phyloP scores from a whole-genome alignment of 2,797 vertebrate species.

The Sebastes goodei region DNA sequence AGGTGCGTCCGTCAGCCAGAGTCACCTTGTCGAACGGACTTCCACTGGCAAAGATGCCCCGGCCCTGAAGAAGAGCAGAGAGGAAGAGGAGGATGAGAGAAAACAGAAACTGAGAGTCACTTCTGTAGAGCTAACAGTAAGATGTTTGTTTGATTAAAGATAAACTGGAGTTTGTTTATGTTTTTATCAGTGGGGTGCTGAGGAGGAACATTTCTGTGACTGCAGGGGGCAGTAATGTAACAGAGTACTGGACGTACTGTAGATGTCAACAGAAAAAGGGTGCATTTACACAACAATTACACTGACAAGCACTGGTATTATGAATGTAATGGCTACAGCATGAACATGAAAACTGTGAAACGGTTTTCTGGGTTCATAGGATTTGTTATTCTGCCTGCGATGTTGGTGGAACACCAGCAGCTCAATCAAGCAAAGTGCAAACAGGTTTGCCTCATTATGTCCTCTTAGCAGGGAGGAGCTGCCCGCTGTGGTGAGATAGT shows the following conservation, averaged over 20 bases:
- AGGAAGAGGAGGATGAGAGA: background rate
- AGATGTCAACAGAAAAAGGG: background rate
- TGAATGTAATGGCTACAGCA: background rate
- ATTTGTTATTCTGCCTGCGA: too few species aligned
- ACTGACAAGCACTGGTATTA: background rate
- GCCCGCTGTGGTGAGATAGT: too few species aligned
- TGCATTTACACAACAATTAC: background rate
- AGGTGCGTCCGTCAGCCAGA: slow-evolving; percentile 89
- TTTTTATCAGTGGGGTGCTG: background rate
- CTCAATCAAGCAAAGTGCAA: too few species aligned
- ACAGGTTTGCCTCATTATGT: too few species aligned
- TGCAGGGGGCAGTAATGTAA: background rate
- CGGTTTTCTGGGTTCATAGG: too few species aligned
- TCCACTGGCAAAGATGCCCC: slow-evolving; percentile 95
- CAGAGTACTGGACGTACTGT: background rate
- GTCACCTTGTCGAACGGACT: slow-evolving; percentile 94
- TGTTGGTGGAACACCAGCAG: too few species aligned
- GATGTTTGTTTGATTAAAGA: background rate
- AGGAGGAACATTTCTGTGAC: background rate
- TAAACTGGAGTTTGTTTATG: background rate
- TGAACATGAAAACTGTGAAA: background rate
- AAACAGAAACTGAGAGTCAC: background rate
- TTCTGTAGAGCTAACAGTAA: background rate
- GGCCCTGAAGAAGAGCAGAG: slow-evolving; percentile 81
- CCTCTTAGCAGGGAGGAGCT: too few species aligned